A percentile compares a stretch with the other conserved stretches of the same genome.
phyloP scores from a whole-genome alignment of 2,797 vertebrate genomes.

The Hipposideros larvatus region DNA sequence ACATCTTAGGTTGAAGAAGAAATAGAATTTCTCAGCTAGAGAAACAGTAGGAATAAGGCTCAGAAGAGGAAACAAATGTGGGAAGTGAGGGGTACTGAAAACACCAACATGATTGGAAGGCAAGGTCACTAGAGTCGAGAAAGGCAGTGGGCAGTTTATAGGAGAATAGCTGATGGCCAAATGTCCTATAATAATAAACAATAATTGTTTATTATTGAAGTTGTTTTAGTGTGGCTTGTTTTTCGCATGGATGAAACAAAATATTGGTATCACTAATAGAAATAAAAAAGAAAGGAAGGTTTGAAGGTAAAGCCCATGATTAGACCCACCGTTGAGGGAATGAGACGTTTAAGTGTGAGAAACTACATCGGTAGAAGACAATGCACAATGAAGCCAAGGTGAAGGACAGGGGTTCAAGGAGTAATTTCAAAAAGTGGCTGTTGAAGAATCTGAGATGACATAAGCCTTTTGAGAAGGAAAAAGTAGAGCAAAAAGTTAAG shows the following conservation, averaged over 20 bases:
- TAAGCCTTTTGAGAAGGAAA: not conserved
- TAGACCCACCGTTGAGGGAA: not conserved
- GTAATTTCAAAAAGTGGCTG: not conserved
- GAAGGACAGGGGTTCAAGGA: not conserved
- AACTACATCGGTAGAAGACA: not conserved
- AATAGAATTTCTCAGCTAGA: constrained; percentile 15
- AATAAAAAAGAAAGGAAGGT: not conserved
- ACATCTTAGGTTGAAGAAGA: not conserved
- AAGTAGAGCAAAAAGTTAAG: not conserved
- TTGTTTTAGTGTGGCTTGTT: not conserved
- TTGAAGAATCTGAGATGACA: not conserved
- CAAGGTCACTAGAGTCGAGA: not conserved
- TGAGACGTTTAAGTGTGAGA: not conserved
- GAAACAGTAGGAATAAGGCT: not conserved
- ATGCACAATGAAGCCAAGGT: not conserved
- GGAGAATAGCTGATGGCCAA: not conserved
- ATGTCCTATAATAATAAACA: too few species aligned
- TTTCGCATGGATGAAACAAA: constrained; percentile 13
- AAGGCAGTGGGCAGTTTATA: not conserved
- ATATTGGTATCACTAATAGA: not conserved
- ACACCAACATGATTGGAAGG: not conserved
- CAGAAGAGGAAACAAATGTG: not conserved
- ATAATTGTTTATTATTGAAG: not conserved
- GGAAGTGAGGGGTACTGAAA: not conserved
- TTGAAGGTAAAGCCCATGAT: not conserved